A percentile compares a stretch with the other conserved stretches of the same genome.
Conservation (phyloP, 2,113 vertebrate species). For the Myiagra hebetior region DNA sequence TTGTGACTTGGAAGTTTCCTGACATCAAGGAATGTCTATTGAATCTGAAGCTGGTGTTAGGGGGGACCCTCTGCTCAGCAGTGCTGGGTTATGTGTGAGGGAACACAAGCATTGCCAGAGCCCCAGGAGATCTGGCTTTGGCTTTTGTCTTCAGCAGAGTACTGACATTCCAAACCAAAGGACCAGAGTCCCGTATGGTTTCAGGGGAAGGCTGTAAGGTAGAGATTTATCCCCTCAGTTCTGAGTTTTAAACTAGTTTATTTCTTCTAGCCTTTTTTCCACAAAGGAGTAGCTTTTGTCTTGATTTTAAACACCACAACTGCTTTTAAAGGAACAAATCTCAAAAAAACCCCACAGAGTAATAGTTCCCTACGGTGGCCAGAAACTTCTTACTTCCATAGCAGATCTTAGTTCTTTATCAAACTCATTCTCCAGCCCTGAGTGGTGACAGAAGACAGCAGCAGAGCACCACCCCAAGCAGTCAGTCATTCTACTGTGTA, state of each 20-base stretch:
- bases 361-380: not conserved
- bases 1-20: not conserved
- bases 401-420: not conserved
- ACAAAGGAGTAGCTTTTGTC: not conserved
- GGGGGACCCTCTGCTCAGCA: not conserved
- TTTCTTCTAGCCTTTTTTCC: not conserved
- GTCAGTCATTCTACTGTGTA: rapidly evolving
- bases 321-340: not conserved
- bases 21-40: not conserved
- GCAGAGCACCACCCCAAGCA: not conserved
- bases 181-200: not conserved
- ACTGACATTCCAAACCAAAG: not conserved
- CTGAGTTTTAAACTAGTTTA: not conserved
- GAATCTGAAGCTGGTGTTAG: not conserved
- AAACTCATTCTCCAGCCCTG: not conserved
- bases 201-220: not conserved
- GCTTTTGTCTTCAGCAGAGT: not conserved
- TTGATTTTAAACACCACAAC: not conserved
- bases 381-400: not conserved
- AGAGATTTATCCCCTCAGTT: not conserved
- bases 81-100: not conserved
- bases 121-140: not conserved
- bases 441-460: not conserved
- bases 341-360: not conserved
- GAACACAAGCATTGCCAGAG: not conserved